Evolutionary conservation across 2,888 invertebrate species (phyloP), one percentile per base, ranked within the genome.

Genomic region (Chaitophorus viminalis): DNA sequence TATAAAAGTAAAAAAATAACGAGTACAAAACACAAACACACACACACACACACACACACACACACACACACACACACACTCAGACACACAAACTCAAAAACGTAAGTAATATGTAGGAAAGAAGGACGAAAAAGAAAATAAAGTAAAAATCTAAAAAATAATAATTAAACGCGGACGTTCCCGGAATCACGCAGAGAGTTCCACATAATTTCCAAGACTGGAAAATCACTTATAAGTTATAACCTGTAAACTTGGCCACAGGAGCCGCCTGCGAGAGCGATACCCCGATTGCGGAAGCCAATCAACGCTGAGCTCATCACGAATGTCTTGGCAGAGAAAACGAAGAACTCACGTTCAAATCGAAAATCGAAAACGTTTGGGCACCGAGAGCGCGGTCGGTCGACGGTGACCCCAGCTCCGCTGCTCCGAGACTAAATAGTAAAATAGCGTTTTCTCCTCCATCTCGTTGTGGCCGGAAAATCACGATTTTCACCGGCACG

Each of bases 171-270:
- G n/a, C 6, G 18, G 68, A 65, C 39, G n/a, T 46, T 2, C 31
- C 14, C 68, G 68, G 65, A 84, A 54, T 54, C 72, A 86, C 70
- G 36, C 29, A 21, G 29, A 33, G 14, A 9, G 60, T 18, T 76
- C 25, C 65, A 78, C 60, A 74, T 8, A 5, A 46, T n/a, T 68
- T 65, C 76, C 31, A 18, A 39, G 29, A 84, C 76, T 76, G 65
- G 1, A 65, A 87, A 81, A 65, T 25, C 25, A 68, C 68, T 68
- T 29, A 68, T n/a, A n/a, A n/a, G n/a, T n/a, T n/a, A n/a, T 87
- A 87, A 87, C 86, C 86, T 87, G 79, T 78, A 87, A 87, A 87
- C 79, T 74, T 74, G 39, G 29, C 72, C 72, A 81, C 60, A 79
- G 86, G 86, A 87, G 86, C 86, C 86, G 86, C 86, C 86, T 79